Evolutionary conservation across 64 coral and sea anemone genomes (phyloP).

Genomic region (Dendrophyllia cribrosa): DNA sequence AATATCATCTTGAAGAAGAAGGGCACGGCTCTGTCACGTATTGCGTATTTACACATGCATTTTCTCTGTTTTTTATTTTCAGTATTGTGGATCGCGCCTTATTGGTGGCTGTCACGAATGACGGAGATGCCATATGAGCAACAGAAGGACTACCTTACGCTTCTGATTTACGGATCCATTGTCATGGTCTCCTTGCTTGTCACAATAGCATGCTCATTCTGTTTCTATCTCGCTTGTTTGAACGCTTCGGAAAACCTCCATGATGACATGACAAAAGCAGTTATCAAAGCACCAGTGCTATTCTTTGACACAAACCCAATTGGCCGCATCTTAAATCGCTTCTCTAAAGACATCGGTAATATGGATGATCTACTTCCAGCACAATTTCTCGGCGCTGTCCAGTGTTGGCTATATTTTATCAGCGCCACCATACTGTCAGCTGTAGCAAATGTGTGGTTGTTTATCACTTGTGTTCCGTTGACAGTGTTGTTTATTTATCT

Average conservation of each 20-base stretch:
- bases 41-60: too few species aligned
- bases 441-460: conserved; percentile 47
- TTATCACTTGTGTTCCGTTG: conserved; percentile 39
- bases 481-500: conserved; percentile 23
- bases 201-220: not conserved
- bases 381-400: not conserved
- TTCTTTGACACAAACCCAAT: conserved; percentile 75
- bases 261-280: conserved; percentile 38
- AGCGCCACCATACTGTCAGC: not conserved
- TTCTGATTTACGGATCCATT: conserved; percentile 31
- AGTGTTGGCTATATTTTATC: not conserved
- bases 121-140: conserved; percentile 19
- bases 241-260: conserved; percentile 63
- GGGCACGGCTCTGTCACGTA: too few species aligned
- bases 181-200: conserved; percentile 11
- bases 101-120: conserved; percentile 47
- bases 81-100: not conserved
- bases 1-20: too few species aligned
- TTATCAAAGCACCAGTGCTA: conserved; percentile 49
- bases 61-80: not conserved
- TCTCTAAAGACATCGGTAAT: conserved; percentile 70
- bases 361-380: conserved; percentile 24
- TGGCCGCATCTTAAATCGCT: conserved; percentile 76
- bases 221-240: conserved; percentile 25
- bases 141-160: not conserved